Conservation (phyloP, 2,797 vertebrate genomes). For the Oreochromis grahami region DNA sequence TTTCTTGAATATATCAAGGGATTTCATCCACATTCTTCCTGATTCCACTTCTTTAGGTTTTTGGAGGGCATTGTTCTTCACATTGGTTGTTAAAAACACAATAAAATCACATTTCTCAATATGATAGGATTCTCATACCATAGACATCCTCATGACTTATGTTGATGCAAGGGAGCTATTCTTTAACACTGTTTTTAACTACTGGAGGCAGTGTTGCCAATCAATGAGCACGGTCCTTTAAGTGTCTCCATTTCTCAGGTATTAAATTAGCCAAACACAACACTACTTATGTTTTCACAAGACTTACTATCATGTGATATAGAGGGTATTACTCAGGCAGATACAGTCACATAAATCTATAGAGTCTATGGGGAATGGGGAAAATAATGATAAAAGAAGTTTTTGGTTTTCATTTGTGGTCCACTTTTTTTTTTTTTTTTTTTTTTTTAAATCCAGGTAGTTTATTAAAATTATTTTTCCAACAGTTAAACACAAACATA, state of each 20-base stretch:
- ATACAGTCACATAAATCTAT: not conserved
- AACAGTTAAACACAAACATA: not conserved
- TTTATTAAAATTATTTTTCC: not conserved
- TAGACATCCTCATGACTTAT: not conserved
- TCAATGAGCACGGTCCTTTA: not conserved
- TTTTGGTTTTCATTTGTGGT: not conserved
- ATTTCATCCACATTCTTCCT: conserved; percentile 1
- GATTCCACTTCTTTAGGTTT: not conserved
- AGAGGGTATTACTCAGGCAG: not conserved
- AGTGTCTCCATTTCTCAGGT: not conserved
- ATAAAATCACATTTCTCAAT: not conserved
- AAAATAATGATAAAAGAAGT: not conserved
- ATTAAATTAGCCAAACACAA: not conserved
- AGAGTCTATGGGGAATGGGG: not conserved
- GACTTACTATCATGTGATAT: not conserved
- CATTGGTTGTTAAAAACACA: not conserved
- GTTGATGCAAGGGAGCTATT: not conserved
- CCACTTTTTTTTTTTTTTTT: not conserved
- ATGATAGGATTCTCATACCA: not conserved
- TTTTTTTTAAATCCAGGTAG: not conserved
- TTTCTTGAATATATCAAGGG: not conserved
- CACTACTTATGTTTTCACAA: not conserved
- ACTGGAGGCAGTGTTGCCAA: not conserved
- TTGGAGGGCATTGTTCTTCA: not conserved
- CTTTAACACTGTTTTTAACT: not conserved